These are phyloP conservation scores for Gallinago nigripennis DNA, from an alignment of 2,797 vertebrate genomes.

Conservation along the genomic window DNA sequence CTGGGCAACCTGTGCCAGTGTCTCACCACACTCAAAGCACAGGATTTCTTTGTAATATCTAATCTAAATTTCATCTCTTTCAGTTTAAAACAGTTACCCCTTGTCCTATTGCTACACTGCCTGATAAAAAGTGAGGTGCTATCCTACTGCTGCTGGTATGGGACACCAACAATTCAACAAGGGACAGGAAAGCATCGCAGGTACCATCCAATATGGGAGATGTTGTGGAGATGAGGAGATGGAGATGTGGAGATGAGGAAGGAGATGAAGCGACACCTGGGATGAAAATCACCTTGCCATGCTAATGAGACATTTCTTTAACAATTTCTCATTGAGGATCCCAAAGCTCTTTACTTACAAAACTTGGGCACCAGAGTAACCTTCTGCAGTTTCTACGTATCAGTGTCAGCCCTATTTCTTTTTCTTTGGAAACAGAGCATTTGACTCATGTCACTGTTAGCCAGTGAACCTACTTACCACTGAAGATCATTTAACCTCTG, in stretches of 20 bases:
- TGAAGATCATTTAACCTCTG: background rate
- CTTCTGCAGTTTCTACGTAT: background rate
- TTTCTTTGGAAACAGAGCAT: background rate
- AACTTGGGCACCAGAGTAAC: fast-evolving
- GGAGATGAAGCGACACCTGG: background rate
- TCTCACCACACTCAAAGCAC: background rate
- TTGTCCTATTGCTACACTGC: background rate
- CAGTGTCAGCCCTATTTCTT: background rate
- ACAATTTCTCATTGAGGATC: background rate
- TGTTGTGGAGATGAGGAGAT: background rate
- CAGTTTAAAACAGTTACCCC: background rate
- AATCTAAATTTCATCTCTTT: background rate
- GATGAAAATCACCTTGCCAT: background rate
- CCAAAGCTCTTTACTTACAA: background rate
- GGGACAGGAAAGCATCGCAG: background rate
- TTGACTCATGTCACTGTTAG: background rate
- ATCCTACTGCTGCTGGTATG: background rate
- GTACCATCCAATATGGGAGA: background rate
- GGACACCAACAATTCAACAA: background rate
- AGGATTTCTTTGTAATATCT: background rate
- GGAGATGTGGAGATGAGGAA: background rate
- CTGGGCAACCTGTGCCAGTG: background rate
- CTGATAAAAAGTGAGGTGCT: background rate
- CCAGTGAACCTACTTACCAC: background rate
- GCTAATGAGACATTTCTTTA: background rate